Evolutionary conservation across 2,888 invertebrate species (phyloP).

Genomic region (Pheosia gnoma): DNA sequence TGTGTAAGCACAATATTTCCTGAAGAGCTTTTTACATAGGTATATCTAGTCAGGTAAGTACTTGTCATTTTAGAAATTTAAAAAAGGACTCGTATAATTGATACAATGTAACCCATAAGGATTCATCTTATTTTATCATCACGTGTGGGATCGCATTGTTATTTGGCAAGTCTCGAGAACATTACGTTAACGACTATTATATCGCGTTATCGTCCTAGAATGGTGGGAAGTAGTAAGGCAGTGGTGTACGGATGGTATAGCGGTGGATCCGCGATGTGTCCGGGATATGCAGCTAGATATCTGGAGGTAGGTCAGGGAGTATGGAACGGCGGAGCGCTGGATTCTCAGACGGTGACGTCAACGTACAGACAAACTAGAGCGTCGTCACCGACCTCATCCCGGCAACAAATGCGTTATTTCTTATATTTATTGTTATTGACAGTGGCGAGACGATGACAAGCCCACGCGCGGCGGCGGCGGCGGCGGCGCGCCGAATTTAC

Average conservation of each 20-base stretch:
- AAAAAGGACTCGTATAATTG: no score
- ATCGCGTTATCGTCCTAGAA: background rate
- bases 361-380: constrained; percentile 80
- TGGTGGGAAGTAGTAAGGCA: background rate
- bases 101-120: no score
- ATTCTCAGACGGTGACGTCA: constrained; percentile 83
- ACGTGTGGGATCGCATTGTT: no score
- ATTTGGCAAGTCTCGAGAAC: background rate
- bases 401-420: constrained; percentile 76
- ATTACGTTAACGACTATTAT: background rate
- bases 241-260: background rate
- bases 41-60: no score
- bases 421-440: constrained; percentile 80
- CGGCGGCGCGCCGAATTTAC: constrained; percentile 59
- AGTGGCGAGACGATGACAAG: constrained; percentile 80
- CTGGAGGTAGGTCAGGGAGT: constrained; percentile 81
- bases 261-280: constrained; percentile 5
- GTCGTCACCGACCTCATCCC: constrained; percentile 75
- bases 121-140: no score
- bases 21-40: no score
- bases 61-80: no score
- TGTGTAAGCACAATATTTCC: no score
- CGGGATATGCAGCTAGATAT: constrained; percentile 46
- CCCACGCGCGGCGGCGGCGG: constrained; percentile 64
- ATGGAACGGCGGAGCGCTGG: constrained; percentile 60